Evolutionary conservation across 2,888 invertebrate genomes (phyloP), one percentile per base, ranked within the genome.

Genomic region (Agrotis exclamationis): DNA sequence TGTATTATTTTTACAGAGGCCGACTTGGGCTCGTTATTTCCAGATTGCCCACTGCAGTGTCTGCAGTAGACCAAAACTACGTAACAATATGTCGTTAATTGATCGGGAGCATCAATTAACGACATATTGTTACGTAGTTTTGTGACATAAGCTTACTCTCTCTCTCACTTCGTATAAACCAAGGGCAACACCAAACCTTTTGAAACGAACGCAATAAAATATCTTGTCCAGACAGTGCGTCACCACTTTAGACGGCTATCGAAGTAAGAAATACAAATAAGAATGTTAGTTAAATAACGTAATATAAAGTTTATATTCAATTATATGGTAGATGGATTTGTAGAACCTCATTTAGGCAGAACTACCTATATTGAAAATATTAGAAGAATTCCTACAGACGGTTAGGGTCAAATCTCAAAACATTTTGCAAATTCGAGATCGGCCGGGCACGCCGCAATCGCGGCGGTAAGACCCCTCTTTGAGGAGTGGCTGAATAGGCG

Each of bases 171-270:
- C 13, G 2, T 44, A 18, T n/a, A 24, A 20, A 57, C 58, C 63
- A 69, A 74, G 45, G 28, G 39, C 45, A 75, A 18, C 39, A 44
- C 20, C 18, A 44, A 45, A 53, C 48, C 20, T 67, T 73, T 54
- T 51, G 22, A 60, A 54, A 54, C 60, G 11, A 67, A 51, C 53
- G 22, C 57, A 48, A 16, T 59, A 20, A 62, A 50, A 73, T 67
- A 59, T 56, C 16, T 54, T 48, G 22, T 53, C 54, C 57, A 77
- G 74, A 64, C 77, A 58, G 64, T 57, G 74, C 62, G 63, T 56
- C 44, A 63, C 47, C 24, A 11, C 24, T 71, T 65, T 63, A 11
- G 45, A 64, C 24, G 18, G 45, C 47, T 28, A 59, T 59, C 11
- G 13, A 69, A 69, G 24, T 16, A 48, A 44, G 48, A 66, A 67